phyloP scores from a whole-genome alignment of 1,140 invertebrate genomes.

The Bombus vancouverensis region DNA sequence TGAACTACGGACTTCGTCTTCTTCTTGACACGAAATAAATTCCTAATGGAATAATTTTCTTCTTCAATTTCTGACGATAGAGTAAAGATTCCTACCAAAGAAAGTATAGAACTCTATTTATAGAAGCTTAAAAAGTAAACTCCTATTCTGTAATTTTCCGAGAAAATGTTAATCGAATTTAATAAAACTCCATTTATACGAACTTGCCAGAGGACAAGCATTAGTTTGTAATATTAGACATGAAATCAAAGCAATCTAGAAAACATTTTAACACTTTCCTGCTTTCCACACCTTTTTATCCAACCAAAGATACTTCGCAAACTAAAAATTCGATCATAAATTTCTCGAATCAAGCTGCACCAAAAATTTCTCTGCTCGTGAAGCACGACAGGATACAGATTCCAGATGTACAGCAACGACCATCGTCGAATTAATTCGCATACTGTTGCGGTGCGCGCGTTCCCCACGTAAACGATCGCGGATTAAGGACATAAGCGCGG shows the following conservation, averaged over 20 bases:
- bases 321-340: neutral
- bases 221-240: neutral
- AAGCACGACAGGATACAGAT: neutral
- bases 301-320: neutral
- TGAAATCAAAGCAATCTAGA: too few species aligned
- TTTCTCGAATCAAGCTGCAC: neutral
- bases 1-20: too few species aligned
- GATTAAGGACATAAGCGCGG: constrained; percentile 38
- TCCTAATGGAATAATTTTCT: too few species aligned
- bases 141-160: too few species aligned
- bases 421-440: neutral
- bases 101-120: too few species aligned
- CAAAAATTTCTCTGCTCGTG: neutral
- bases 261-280: neutral
- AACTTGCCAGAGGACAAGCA: too few species aligned
- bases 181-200: too few species aligned
- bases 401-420: neutral
- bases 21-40: too few species aligned
- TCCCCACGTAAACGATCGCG: constrained; percentile 14
- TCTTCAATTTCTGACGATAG: too few species aligned
- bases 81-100: too few species aligned
- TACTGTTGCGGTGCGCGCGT: neutral
- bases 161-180: too few species aligned
- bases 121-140: too few species aligned
- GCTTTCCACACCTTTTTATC: neutral